Conservation (phyloP, 2,113 vertebrate genomes). For the Melanerpes aurifrons region DNA sequence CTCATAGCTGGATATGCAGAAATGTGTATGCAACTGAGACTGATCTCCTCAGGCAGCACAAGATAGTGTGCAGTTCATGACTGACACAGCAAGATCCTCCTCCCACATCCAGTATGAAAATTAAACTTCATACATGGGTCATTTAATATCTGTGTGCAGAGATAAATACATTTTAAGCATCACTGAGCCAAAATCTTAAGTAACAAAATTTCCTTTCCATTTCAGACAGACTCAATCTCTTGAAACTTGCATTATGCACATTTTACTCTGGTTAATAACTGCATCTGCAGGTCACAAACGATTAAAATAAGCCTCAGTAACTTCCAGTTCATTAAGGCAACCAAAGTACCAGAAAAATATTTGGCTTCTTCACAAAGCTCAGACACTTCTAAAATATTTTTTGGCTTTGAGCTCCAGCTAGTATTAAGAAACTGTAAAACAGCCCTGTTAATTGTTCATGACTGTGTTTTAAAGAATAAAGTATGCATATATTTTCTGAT, state of each 20-base stretch:
- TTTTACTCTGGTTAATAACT: slow-evolving; percentile 46
- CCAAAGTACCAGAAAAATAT: slow-evolving; percentile 38
- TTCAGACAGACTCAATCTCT: slow-evolving; percentile 3
- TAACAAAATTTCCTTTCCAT: slow-evolving; percentile 11
- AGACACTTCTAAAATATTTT: neutral
- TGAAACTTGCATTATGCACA: slow-evolving; percentile 4
- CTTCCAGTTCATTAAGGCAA: slow-evolving; percentile 48
- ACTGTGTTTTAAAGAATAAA: neutral
- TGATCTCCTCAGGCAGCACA: neutral
- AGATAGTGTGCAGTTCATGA: neutral
- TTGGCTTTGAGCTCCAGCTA: neutral
- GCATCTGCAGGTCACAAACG: slow-evolving; percentile 12
- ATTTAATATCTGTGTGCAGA: slow-evolving; percentile 60
- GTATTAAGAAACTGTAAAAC: neutral
- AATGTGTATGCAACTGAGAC: neutral
- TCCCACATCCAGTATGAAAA: neutral
- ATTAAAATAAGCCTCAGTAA: slow-evolving; percentile 47
- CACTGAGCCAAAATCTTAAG: slow-evolving; percentile 37
- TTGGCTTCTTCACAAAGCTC: neutral
- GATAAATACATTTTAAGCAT: slow-evolving; percentile 61
- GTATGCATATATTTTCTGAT: neutral
- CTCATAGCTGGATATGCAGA: neutral
- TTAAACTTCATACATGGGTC: neutral
- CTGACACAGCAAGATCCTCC: neutral
- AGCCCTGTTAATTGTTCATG: neutral